Percentiles rank a stretch among this genome's conserved stretches.
Conservation (phyloP, 53 echinoderm and acorn worm genomes). For the Stichopus horrens region DNA sequence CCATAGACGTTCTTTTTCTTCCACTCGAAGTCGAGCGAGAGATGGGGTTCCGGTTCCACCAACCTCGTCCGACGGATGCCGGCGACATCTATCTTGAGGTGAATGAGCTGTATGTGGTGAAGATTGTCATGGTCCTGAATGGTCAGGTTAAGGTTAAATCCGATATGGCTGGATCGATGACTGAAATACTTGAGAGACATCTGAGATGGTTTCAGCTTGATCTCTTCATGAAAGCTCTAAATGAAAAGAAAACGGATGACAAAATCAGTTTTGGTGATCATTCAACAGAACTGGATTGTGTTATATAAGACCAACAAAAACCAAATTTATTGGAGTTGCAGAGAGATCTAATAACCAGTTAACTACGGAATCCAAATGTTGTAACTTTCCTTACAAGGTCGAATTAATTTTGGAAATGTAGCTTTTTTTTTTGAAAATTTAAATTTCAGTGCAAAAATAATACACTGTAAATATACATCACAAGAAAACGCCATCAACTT, state of each 20-base stretch:
- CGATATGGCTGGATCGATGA: conserved; percentile 53
- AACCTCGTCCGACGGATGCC: conserved; percentile 60
- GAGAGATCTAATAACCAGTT: too few species aligned
- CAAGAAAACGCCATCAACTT: too few species aligned
- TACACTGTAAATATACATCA: too few species aligned
- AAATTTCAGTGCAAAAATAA: too few species aligned
- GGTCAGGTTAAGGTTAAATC: conserved; percentile 61
- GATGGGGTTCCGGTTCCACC: conserved; percentile 63
- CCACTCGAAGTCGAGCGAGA: conserved; percentile 76
- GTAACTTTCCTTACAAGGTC: too few species aligned
- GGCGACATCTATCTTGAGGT: conserved; percentile 68
- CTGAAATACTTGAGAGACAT: conserved; percentile 86
- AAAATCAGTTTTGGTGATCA: not conserved
- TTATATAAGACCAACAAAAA: not conserved
- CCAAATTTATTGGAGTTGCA: too few species aligned
- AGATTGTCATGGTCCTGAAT: conserved; percentile 40
- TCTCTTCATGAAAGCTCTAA: conserved; percentile 81
- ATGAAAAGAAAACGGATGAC: not conserved
- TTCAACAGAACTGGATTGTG: not conserved
- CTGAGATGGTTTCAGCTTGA: conserved; percentile 68
- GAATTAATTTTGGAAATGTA: too few species aligned
- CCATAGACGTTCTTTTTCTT: conserved; percentile 83
- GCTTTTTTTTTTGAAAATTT: too few species aligned
- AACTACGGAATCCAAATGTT: too few species aligned
- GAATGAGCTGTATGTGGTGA: conserved; percentile 55